Base-by-base conservation (phyloP, 1,140 invertebrate species). In the Aphaenogaster rudis region DNA sequence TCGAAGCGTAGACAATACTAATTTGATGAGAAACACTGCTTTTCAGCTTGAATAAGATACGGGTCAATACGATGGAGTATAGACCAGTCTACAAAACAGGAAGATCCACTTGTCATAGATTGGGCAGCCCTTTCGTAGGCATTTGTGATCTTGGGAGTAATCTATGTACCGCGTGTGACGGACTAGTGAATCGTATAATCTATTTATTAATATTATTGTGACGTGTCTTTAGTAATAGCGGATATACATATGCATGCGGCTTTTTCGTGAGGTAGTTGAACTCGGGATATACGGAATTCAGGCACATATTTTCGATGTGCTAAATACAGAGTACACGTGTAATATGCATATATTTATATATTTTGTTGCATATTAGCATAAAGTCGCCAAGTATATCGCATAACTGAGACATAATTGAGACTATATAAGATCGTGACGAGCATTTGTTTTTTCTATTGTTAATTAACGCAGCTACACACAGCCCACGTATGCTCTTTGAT, bases 61-160 rank as follows among this genome's bases (percentile, higher is more conserved):
- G 64, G 64, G 11, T 33, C 48, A 67, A 42, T 9, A 13, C 52
- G n/a, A 28, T 28, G 13, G 88, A 81, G 48, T 21, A 81, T 57
- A 81, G 48, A 69, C 9, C 50, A 57, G 17, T 71, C 78, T 81
- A 36, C 78, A 93, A 94, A 94, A 93, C 93, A 93, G 93, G 93
- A 94, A 93, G 93, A 91, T 90, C 93, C 93, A 93, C 93, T 94
- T 93, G 91, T 92, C 91, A 91, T 91, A 93, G 92, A 94, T 93
- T 93, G 85, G 91, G 89, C 90, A 82, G 88, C 87, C 87, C 90
- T 89, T 92, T 92, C 82, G 88, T 89, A 88, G 77, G 74, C 86
- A 76, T 86, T 80, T 72, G 74, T 82, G 86, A 85, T 69, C 74
- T 66, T 87, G 48, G 63, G 63, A 67, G 45, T 52, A 81, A 72